phyloP scores from a whole-genome alignment of 2,888 invertebrate species.

The Belgica antarctica region DNA sequence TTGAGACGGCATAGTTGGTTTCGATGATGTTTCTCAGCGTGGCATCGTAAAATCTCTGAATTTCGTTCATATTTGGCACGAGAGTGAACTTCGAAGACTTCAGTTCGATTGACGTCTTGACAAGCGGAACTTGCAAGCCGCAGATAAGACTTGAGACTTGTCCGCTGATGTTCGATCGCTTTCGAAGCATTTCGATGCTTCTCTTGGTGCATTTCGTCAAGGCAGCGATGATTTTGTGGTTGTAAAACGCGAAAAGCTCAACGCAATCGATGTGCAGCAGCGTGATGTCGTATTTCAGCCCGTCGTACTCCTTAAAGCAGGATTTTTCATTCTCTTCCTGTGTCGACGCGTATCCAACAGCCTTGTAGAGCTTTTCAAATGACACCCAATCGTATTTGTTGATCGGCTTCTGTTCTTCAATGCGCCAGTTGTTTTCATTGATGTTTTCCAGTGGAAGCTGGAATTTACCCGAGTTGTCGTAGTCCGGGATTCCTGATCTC shows the following conservation, averaged over 20 bases:
- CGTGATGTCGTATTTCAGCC: conserved; percentile 60
- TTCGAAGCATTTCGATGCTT: conserved; percentile 70
- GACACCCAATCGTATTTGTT: conserved; percentile 54
- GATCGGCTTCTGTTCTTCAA: conserved; percentile 50
- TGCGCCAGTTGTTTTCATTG: conserved; percentile 52
- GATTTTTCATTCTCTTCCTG: conserved; percentile 48
- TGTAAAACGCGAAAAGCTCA: conserved; percentile 77
- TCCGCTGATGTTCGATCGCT: conserved; percentile 51
- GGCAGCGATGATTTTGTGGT: conserved; percentile 70
- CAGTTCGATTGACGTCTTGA: conserved; percentile 26
- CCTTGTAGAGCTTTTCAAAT: conserved; percentile 52
- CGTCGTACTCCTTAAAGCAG: conserved; percentile 63
- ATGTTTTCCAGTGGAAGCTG: conserved; percentile 62
- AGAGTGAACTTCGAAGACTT: conserved; percentile 53
- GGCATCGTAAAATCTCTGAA: conserved; percentile 66
- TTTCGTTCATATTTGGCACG: conserved; percentile 67
- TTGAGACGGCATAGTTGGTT: conserved; percentile 67
- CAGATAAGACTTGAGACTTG: not conserved
- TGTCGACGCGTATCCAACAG: conserved; percentile 50
- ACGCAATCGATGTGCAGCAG: conserved; percentile 71
- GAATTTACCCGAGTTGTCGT: conserved; percentile 59
- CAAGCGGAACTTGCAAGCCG: not conserved
- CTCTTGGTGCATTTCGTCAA: conserved; percentile 71
- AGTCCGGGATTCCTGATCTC: conserved; percentile 51
- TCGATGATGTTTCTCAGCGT: conserved; percentile 69